Conservation (phyloP, 2,113 vertebrate genomes). For the Athene cunicularia region DNA sequence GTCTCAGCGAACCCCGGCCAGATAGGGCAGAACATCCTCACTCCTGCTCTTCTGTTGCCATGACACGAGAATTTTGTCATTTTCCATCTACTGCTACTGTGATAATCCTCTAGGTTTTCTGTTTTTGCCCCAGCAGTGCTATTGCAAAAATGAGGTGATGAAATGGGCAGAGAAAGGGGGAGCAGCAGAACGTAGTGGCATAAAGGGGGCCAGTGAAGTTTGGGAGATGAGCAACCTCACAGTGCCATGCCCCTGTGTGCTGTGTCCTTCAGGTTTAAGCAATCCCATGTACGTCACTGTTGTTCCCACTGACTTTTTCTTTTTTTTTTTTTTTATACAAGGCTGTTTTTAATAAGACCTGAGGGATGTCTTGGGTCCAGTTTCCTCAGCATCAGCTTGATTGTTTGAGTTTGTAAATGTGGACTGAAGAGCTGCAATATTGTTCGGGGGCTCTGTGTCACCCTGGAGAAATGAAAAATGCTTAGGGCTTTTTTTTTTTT, state of each 20-base stretch:
- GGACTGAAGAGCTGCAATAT: neutral
- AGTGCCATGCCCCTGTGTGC: accelerated
- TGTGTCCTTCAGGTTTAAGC: neutral
- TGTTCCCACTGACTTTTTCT: neutral
- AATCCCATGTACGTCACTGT: neutral
- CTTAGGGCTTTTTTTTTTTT: neutral
- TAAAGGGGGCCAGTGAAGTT: neutral
- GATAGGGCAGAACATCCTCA: neutral
- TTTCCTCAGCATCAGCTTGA: neutral
- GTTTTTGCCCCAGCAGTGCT: neutral
- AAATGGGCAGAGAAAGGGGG: neutral
- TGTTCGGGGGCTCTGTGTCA: neutral
- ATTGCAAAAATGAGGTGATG: neutral
- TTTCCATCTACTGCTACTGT: neutral
- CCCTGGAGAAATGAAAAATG: neutral
- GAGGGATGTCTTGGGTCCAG: neutral
- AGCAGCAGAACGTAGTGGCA: neutral
- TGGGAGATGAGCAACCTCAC: neutral
- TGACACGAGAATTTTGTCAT: neutral
- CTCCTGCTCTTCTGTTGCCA: neutral
- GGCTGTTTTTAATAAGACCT: neutral
- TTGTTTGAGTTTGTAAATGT: neutral
- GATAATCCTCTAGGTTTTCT: neutral
- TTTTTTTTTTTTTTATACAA: neutral
- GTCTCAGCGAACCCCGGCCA: neutral